Conservation (phyloP, 2,797 vertebrate genomes). For the Rhodeus uyekii region DNA sequence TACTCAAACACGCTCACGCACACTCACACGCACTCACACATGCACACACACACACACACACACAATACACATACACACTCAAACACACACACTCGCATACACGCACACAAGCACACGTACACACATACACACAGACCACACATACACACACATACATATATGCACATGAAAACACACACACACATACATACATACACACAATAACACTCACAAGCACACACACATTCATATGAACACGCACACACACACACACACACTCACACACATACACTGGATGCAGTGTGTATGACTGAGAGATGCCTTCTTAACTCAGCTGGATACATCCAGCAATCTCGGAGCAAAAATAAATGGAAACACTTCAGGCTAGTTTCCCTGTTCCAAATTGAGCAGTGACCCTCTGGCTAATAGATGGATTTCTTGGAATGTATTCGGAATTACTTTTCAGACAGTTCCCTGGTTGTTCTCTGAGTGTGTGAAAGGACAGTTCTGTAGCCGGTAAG, state of each 20-base stretch:
- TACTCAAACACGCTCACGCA: constrained; percentile 8
- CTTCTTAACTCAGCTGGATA: constrained; percentile 23
- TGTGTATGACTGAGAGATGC: constrained; percentile 34
- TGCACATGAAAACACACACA: too few relatives aligned
- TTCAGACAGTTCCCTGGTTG: constrained; percentile 56
- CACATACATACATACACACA: not conserved
- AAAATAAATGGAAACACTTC: constrained; percentile 18
- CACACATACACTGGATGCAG: constrained; percentile 11
- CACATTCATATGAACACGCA: too few relatives aligned
- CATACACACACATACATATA: constrained; percentile 24
- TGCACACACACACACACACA: not conserved
- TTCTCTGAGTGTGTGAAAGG: constrained; percentile 55
- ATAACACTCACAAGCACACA: constrained; percentile 18
- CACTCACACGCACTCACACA: constrained; percentile 18
- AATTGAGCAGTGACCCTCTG: constrained; percentile 13
- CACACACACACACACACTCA: constrained; percentile 35
- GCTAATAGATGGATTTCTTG: constrained; percentile 13
- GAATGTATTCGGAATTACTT: constrained; percentile 61
- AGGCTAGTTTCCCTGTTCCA: constrained; percentile 8
- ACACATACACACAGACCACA: constrained; percentile 14
- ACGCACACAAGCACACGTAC: not conserved
- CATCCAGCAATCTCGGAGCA: constrained; percentile 10
- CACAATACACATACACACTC: too few relatives aligned
- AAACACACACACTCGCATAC: constrained; percentile 21
- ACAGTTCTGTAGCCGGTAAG: constrained; percentile 69